phyloP scores from a whole-genome alignment of 2,888 invertebrate species.

The Didymodactylos carnosus region DNA sequence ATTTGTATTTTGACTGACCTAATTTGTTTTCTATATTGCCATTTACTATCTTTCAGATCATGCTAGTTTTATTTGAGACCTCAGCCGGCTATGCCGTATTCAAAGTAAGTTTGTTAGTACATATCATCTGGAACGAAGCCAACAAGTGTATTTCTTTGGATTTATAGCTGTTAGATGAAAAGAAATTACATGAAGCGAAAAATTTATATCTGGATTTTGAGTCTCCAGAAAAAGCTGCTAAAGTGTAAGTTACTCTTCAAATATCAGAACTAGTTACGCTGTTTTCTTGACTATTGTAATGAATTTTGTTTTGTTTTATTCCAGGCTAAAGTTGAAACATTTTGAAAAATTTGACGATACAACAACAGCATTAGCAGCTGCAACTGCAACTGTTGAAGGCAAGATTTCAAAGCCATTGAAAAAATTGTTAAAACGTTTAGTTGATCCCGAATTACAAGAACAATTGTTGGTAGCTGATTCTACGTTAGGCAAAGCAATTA shows the following conservation, averaged over 20 bases:
- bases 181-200: constrained; percentile 66
- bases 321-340: constrained; percentile 61
- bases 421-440: constrained; percentile 67
- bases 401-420: constrained; percentile 77
- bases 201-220: constrained; percentile 75
- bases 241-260: constrained; percentile 57
- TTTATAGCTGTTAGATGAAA: constrained; percentile 68
- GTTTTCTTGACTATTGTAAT: too few species aligned
- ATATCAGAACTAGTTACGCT: background rate
- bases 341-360: constrained; percentile 90
- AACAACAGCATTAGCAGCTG: constrained; percentile 77
- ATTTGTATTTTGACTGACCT: too few species aligned
- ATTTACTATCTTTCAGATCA: too few species aligned
- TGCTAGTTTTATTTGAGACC: constrained; percentile 37
- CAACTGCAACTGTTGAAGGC: constrained; percentile 75
- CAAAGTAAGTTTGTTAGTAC: constrained; percentile 30
- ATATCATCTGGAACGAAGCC: background rate
- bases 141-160: constrained; percentile 6
- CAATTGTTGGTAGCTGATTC: constrained; percentile 79
- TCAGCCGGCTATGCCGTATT: constrained; percentile 36
- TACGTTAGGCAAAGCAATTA: constrained; percentile 76
- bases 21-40: too few species aligned
- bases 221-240: constrained; percentile 65
- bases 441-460: constrained; percentile 59
- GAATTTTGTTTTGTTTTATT: too few species aligned